A percentile compares a stretch with the other conserved stretches of the same genome.
Conservation (phyloP, 1,140 invertebrate species). For the Planococcus citri region DNA sequence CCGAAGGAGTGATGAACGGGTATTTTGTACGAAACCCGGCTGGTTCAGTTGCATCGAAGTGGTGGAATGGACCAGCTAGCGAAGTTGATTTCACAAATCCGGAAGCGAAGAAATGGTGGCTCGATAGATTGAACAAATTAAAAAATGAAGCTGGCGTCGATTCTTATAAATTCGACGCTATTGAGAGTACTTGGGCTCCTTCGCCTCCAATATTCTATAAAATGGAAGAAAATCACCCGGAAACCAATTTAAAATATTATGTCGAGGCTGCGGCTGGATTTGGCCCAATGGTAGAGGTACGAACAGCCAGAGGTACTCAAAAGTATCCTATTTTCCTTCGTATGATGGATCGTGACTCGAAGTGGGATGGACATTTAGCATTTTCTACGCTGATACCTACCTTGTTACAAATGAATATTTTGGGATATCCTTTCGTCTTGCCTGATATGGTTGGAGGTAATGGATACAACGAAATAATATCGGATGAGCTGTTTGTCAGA, state of each 20-base stretch:
- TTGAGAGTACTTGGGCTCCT: slow-evolving; percentile 27
- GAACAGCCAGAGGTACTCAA: slow-evolving; percentile 50
- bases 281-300: slow-evolving; percentile 24
- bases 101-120: slow-evolving; percentile 52
- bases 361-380: slow-evolving; percentile 68
- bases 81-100: slow-evolving; percentile 69
- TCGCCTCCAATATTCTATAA: slow-evolving; percentile 30
- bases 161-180: slow-evolving; percentile 87
- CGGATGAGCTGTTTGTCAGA: slow-evolving; percentile 68
- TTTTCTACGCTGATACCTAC: slow-evolving; percentile 63
- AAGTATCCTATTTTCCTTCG: slow-evolving; percentile 66
- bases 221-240: slow-evolving; percentile 24
- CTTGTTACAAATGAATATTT: slow-evolving; percentile 61
- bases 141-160: slow-evolving; percentile 53
- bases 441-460: slow-evolving; percentile 91
- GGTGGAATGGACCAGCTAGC: slow-evolving; percentile 66
- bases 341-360: slow-evolving; percentile 73
- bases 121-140: slow-evolving; percentile 44
- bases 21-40: slow-evolving; percentile 47
- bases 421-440: slow-evolving; percentile 71
- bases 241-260: slow-evolving; percentile 24
- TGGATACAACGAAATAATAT: slow-evolving; percentile 49
- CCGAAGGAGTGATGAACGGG: slow-evolving; percentile 28
- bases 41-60: slow-evolving; percentile 45
- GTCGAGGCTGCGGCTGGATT: slow-evolving; percentile 25